phyloP scores from a whole-genome alignment of 2,113 vertebrate species.

The Motacilla tschutschensis region DNA sequence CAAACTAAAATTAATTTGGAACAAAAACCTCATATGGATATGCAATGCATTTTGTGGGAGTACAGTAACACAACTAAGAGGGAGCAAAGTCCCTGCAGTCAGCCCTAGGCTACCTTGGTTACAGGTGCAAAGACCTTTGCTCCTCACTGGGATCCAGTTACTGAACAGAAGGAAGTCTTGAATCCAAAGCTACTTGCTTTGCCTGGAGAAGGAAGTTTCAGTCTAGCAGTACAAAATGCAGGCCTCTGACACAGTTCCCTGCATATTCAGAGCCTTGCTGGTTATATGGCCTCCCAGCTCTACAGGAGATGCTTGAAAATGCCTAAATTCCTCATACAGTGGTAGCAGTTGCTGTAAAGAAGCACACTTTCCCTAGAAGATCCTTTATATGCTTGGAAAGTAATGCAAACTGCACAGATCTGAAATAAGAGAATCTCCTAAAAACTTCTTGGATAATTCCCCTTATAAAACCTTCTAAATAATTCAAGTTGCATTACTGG shows the following conservation, averaged over 20 bases:
- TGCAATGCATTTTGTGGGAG: background rate
- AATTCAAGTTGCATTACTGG: background rate
- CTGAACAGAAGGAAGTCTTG: background rate
- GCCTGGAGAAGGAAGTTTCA: background rate
- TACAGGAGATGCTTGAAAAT: background rate
- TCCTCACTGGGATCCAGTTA: background rate
- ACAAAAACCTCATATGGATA: background rate
- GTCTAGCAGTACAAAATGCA: background rate
- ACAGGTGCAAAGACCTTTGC: background rate
- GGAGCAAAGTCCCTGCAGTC: background rate
- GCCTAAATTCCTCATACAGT: background rate
- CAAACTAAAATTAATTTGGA: background rate
- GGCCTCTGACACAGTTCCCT: background rate
- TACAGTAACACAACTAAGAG: background rate
- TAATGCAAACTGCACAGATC: background rate
- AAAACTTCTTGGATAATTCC: background rate
- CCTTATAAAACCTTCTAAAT: conserved; percentile 45
- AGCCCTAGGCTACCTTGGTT: background rate
- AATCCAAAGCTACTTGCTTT: background rate
- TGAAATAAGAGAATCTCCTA: background rate
- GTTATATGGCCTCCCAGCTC: background rate
- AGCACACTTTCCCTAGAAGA: background rate
- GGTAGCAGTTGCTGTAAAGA: background rate
- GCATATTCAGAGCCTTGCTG: background rate
- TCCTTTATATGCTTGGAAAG: background rate